Conservation (phyloP, 2,888 invertebrate genomes). For the Glaucopsyche alexis region DNA sequence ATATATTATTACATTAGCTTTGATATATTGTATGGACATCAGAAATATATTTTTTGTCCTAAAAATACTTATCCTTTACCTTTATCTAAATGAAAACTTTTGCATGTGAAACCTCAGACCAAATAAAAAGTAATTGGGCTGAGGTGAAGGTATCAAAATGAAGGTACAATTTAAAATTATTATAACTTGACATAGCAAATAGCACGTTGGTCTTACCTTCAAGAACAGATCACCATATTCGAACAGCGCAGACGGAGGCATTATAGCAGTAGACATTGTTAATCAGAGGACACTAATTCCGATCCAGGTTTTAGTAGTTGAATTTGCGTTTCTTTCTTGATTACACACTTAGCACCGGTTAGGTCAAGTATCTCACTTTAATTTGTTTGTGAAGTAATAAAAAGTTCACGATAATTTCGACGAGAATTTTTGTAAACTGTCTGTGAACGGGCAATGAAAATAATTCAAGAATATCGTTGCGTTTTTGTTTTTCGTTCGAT, state of each 20-base stretch:
- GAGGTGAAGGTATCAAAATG: neutral
- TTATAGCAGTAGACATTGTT: constrained; percentile 88
- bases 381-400: constrained; percentile 59
- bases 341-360: constrained; percentile 71
- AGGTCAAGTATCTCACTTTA: constrained; percentile 71
- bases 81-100: too few species aligned
- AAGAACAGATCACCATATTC: constrained; percentile 87
- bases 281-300: constrained; percentile 67
- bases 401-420: constrained; percentile 62
- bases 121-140: too few species aligned
- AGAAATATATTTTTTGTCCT: too few species aligned
- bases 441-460: constrained; percentile 57
- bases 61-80: too few species aligned
- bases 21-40: too few species aligned
- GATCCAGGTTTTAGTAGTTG: constrained; percentile 62
- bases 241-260: constrained; percentile 87
- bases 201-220: constrained; percentile 78
- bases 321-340: constrained; percentile 59
- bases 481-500: constrained; percentile 73
- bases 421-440: constrained; percentile 68
- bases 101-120: neutral
- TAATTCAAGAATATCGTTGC: constrained; percentile 64
- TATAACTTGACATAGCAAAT: constrained; percentile 20
- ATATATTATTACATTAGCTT: too few species aligned
- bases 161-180: neutral